A percentile compares a stretch with the other conserved stretches of the same genome.
Conservation (phyloP, 2,888 invertebrate genomes). For the Drosophila crucigera region DNA sequence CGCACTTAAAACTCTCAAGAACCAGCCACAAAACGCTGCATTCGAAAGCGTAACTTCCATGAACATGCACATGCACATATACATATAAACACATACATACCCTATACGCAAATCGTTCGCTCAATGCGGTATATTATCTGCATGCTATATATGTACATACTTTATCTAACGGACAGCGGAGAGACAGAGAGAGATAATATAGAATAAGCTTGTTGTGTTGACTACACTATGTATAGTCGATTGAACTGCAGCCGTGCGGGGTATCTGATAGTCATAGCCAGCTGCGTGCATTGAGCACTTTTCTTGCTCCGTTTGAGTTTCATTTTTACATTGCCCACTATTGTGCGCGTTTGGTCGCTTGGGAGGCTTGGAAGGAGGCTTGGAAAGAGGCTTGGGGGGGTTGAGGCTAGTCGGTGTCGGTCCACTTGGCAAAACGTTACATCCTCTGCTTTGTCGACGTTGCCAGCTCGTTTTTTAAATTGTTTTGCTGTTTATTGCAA, state of each 20-base stretch:
- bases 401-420: slow-evolving; percentile 56
- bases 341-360: slow-evolving; percentile 30
- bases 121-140: not conserved
- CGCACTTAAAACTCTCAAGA: slow-evolving; percentile 56
- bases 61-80: not conserved
- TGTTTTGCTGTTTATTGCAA: slow-evolving; percentile 82
- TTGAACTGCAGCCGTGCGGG: not conserved
- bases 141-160: no score
- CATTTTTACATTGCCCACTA: slow-evolving; percentile 63
- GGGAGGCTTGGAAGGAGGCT: not conserved
- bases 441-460: slow-evolving; percentile 75
- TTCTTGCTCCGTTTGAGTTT: slow-evolving; percentile 36
- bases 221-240: not conserved
- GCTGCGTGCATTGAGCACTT: slow-evolving; percentile 1
- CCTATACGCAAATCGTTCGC: not conserved
- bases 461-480: slow-evolving; percentile 66
- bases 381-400: slow-evolving; percentile 11
- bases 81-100: slow-evolving; percentile 24
- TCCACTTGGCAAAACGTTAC: slow-evolving; percentile 78
- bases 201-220: not conserved
- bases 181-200: not conserved
- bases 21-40: slow-evolving; percentile 18
- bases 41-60: slow-evolving; percentile 41
- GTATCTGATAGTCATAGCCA: slow-evolving; percentile 13
- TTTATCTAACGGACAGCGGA: not conserved